Evolutionary conservation across 2,113 vertebrate genomes (phyloP).

Genomic region (Oenanthe oenanthe): DNA sequence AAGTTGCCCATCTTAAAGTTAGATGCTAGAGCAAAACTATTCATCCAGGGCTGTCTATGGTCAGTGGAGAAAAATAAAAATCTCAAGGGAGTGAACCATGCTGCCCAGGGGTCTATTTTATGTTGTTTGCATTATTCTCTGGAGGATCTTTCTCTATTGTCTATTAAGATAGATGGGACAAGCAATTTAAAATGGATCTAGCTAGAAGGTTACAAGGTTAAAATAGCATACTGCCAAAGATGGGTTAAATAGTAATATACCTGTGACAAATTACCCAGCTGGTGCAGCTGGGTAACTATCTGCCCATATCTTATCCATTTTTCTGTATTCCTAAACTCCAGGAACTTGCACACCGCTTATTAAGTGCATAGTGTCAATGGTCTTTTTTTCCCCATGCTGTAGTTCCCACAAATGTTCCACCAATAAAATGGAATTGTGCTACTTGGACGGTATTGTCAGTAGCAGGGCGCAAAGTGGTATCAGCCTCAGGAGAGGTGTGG

Average conservation of each 20-base stretch:
- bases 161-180: not conserved
- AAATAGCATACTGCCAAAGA: not conserved
- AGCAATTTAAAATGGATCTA: not conserved
- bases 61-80: not conserved
- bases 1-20: not conserved
- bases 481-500: not conserved
- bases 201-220: not conserved
- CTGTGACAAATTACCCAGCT: not conserved
- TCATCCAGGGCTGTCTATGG: not conserved
- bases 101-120: not conserved
- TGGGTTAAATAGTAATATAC: not conserved
- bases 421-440: constrained; percentile 14
- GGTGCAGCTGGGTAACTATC: not conserved
- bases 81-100: not conserved
- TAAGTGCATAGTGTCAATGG: not conserved
- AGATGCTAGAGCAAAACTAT: not conserved
- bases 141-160: not conserved
- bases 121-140: not conserved
- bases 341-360: not conserved
- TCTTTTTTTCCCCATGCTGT: not conserved
- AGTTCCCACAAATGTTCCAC: constrained; percentile 7
- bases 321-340: not conserved
- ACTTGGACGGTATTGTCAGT: not conserved
- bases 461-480: not conserved
- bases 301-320: not conserved